phyloP scores from a whole-genome alignment of 2,888 invertebrate species.

The Nomada ferruginata region DNA sequence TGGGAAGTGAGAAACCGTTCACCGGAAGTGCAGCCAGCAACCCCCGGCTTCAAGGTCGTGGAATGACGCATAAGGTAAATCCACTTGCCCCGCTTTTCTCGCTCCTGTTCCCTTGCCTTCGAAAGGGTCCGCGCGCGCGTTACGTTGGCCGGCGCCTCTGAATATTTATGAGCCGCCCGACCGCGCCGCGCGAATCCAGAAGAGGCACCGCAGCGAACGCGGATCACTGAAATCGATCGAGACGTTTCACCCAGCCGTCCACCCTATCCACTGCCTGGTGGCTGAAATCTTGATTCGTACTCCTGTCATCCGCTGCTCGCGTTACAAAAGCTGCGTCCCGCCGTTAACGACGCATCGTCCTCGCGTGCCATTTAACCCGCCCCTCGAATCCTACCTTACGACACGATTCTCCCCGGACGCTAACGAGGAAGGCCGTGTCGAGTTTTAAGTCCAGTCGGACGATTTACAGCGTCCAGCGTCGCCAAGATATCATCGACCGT shows the following conservation, averaged over 20 bases:
- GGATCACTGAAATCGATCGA: constrained; percentile 42
- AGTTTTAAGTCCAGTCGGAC: background rate
- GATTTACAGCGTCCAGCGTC: background rate
- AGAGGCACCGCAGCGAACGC: constrained; percentile 5
- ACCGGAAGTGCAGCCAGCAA: constrained; percentile 56
- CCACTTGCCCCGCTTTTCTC: constrained; percentile 28
- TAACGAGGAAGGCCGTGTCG: background rate
- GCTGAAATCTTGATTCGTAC: constrained; percentile 62
- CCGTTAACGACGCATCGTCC: background rate
- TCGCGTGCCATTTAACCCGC: background rate
- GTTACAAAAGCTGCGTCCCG: background rate
- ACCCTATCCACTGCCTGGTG: constrained; percentile 5
- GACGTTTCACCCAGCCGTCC: constrained; percentile 20
- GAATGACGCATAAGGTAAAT: constrained; percentile 83
- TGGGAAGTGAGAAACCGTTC: constrained; percentile 61
- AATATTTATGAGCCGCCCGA: constrained; percentile 69
- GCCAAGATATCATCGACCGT: background rate
- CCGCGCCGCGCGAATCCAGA: constrained; percentile 10
- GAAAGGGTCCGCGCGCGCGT: constrained; percentile 7
- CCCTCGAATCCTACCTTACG: background rate
- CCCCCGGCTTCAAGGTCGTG: constrained; percentile 74
- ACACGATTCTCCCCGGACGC: background rate
- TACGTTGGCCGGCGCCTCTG: constrained; percentile 36
- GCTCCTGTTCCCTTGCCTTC: background rate
- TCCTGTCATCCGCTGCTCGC: constrained; percentile 34